Conservation (phyloP, 2,797 vertebrate genomes). For the Cetoscarus ocellatus region DNA sequence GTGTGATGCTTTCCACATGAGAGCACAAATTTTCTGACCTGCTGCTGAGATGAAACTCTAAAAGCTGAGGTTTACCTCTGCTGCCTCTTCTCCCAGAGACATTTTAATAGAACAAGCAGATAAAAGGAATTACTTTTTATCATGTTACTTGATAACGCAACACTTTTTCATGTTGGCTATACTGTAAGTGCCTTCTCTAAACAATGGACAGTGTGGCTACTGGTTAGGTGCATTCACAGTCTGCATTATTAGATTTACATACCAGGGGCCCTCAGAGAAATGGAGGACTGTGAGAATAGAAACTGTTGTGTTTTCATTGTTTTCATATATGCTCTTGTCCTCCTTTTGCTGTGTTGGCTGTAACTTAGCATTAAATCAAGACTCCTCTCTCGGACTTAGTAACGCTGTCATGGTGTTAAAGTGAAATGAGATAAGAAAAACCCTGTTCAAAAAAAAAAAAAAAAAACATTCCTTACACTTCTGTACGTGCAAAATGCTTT, state of each 20-base stretch:
- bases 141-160: constrained; percentile 24
- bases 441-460: too few relatives aligned
- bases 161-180: constrained; percentile 34
- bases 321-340: constrained; percentile 55
- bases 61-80: constrained; percentile 67
- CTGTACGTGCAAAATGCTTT: too few relatives aligned
- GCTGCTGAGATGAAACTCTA: constrained; percentile 62
- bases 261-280: constrained; percentile 65
- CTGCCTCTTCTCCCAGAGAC: constrained; percentile 41
- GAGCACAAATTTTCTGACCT: constrained; percentile 70
- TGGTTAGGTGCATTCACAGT: constrained; percentile 61
- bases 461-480: too few relatives aligned
- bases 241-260: constrained; percentile 77
- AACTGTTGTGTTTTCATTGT: constrained; percentile 68
- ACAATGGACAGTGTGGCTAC: constrained; percentile 62
- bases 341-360: constrained; percentile 35
- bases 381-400: neutral
- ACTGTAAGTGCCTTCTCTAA: constrained; percentile 57
- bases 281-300: constrained; percentile 56
- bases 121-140: constrained; percentile 23
- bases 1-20: constrained; percentile 79
- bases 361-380: constrained; percentile 12
- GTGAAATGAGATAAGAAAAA: neutral
- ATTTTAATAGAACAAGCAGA: constrained; percentile 34
- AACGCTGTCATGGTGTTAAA: constrained; percentile 3